These are phyloP conservation scores for Syncerus caffer DNA, from an alignment of 2,797 vertebrate species.

Conservation along the genomic window DNA sequence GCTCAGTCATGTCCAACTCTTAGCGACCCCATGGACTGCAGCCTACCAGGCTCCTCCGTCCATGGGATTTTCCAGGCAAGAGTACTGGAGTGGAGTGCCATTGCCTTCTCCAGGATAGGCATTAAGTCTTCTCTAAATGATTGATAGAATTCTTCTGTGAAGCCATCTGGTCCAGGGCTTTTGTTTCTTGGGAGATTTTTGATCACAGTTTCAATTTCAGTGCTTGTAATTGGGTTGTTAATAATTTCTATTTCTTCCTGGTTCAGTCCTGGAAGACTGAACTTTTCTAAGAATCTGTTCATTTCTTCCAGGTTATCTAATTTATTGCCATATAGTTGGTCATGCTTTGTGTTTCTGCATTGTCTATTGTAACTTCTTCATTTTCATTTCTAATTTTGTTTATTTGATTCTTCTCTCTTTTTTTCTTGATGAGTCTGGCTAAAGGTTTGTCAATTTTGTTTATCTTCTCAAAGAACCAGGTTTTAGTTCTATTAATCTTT, in stretches of 20 bases:
- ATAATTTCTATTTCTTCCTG: background rate
- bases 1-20: too few species aligned
- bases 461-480: background rate
- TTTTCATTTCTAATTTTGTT: background rate
- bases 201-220: background rate
- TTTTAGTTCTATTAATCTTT: background rate
- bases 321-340: background rate
- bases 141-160: too few species aligned
- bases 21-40: too few species aligned
- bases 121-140: too few species aligned
- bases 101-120: too few species aligned
- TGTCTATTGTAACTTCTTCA: background rate
- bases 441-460: background rate
- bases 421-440: background rate
- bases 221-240: background rate
- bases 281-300: background rate
- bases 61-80: too few species aligned
- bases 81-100: too few species aligned
- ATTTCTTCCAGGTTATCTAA: background rate
- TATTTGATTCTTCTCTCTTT: background rate
- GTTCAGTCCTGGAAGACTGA: background rate
- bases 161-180: too few species aligned
- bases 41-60: too few species aligned
- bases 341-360: background rate
- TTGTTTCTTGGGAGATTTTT: too few species aligned